Base-by-base conservation (phyloP, 2,888 invertebrate genomes). In the Oeneis ivallda region DNA sequence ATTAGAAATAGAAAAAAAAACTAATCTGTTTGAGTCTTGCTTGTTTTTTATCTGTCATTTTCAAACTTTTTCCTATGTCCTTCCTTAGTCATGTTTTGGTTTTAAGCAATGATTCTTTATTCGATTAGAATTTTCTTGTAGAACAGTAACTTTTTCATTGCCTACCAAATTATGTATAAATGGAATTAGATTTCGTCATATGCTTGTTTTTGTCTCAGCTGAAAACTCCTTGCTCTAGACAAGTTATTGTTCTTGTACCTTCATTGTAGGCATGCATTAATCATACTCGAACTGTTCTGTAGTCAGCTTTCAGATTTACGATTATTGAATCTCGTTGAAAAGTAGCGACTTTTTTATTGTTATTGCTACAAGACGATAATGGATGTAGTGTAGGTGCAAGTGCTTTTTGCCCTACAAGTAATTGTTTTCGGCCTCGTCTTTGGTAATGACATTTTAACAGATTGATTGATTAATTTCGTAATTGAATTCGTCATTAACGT, bases 401-500 rank as follows among this genome's bases (percentile, higher is more conserved):
- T 34, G 11, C 17, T 15, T 50, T 60, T 60, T 60, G n/a, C 19
- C 17, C 60, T 39, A 37, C 9, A 9, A 7, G 49, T 50, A 50
- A 60, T 60, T 56, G 56, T 56, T 56, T 56, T 49, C 60, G 50
- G 17, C 49, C 13, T 39, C 59, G 34, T 60, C 49, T 60, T 17
- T 65, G 60, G 50, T 60, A 58, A 52, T 65, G 67, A 67, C 65
- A 65, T 67, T 69, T 68, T 67, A 67, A 67, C 65, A 65, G 62
- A 61, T 63, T 69, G 69, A 69, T 69, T 69, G 67, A 69, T 69
- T 65, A 61, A 65, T 67, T 65, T 62, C 47, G 57, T 67, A 67
- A 70, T 70, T 70, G 70, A 70, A 67, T 67, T 70, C 67, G 67
- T 61, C 70, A 64, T 67, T 65, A 67, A 56, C 58, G 63, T 62